Evolutionary conservation across 1,140 invertebrate species (phyloP), one percentile per base, ranked within the genome.

Genomic region (Tetraneura akinire): DNA sequence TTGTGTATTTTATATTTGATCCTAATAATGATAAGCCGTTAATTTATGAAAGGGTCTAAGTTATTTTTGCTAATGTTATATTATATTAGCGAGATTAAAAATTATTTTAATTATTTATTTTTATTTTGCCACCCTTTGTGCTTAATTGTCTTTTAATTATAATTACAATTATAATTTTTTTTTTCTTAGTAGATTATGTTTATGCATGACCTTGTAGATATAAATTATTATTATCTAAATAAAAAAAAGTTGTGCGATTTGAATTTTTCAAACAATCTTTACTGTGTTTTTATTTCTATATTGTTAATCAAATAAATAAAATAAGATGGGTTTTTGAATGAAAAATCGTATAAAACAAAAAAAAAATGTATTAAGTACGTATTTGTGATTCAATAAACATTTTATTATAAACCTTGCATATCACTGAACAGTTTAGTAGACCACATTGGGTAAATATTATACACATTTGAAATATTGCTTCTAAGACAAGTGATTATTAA

Each of bases 121-220:
- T 60, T 60, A 76, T 76, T 55, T 78, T 78, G 55, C 74, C 21
- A 51, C 47, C 68, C 68, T 71, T 29, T 78, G 74, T 78, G 74
- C 74, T 78, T 78, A 45, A 32, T 60, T 78, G 23, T 62, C 32
- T 26, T 78, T 29, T 51, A 49, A 47, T 70, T 14, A 70, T 68
- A 21, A 66, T 29, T 11, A 71, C 23, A 49, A 51, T 70, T 29
- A 70, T 51, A 18, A 47, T 70, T 68, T 47, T 49, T 53, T 37
- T 76, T 78, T 26, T 78, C 55, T 45, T 78, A 62, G 74, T 78
- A 78, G 74, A 29, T 37, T 74, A 57, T 45, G 10, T 45, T 55
- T 62, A 60, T 78, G 74, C 74, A 78, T 78, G 74, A 47, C 29
- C 55, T 47, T 78, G 55, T 78, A 78, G 74, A 78, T 78, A 45